A percentile compares a stretch with the other conserved stretches of the same genome.
Evolutionary conservation across 2,797 vertebrate species (phyloP).

Genomic region (Melanotaenia pygmaea): DNA sequence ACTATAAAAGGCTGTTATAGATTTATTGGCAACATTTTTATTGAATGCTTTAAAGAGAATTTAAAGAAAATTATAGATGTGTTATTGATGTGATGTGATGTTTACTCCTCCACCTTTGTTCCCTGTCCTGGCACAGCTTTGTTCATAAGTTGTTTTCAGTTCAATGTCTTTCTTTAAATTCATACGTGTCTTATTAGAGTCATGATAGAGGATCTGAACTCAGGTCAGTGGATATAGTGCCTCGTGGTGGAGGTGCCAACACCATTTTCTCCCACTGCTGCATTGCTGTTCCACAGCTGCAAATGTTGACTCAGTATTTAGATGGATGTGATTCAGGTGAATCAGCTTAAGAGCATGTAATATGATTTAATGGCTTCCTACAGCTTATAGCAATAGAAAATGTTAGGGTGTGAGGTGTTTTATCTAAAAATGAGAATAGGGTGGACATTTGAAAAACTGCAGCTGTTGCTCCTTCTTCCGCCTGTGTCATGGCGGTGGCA

Average conservation of each 20-base stretch:
- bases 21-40: too few relatives aligned
- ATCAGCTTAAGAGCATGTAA: conserved; percentile 68
- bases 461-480: too few relatives aligned
- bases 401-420: conserved; percentile 29
- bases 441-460: not conserved
- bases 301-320: conserved; percentile 27
- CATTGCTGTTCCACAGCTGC: conserved; percentile 49
- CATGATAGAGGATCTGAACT: conserved; percentile 9
- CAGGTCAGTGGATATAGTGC: conserved; percentile 6
- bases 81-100: too few relatives aligned
- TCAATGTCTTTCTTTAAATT: too few relatives aligned
- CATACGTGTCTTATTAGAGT: not conserved
- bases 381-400: conserved; percentile 13
- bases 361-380: conserved; percentile 25
- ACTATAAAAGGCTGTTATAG: too few relatives aligned
- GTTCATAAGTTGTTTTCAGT: too few relatives aligned
- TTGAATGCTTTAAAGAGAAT: too few relatives aligned
- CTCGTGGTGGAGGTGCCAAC: conserved; percentile 17
- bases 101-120: too few relatives aligned
- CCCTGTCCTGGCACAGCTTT: too few relatives aligned
- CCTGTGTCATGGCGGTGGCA: not conserved
- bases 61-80: too few relatives aligned
- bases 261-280: conserved; percentile 14
- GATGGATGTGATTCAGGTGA: conserved; percentile 53
- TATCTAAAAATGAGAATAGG: not conserved